Conservation (phyloP, 2,797 vertebrate species). For the Bucorvus abyssinicus region DNA sequence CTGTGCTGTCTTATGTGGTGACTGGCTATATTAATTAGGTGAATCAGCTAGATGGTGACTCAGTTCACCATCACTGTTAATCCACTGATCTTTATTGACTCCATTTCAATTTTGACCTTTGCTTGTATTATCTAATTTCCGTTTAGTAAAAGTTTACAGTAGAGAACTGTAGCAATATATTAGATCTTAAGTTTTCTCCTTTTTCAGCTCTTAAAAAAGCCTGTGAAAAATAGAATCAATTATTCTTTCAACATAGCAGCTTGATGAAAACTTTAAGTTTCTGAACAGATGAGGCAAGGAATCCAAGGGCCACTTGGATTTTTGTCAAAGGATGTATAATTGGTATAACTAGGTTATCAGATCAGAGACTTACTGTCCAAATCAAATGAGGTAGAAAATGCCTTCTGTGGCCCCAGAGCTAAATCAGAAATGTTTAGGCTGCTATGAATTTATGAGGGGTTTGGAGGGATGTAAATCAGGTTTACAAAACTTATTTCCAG, state of each 20-base stretch:
- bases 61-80: neutral
- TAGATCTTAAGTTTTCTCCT: neutral
- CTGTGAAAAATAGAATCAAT: neutral
- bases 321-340: neutral
- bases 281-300: neutral
- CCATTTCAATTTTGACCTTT: constrained; percentile 13
- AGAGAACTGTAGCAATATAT: neutral
- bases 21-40: neutral
- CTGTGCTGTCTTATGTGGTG: neutral
- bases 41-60: neutral
- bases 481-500: constrained; percentile 24
- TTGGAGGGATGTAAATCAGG: neutral
- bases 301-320: neutral
- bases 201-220: neutral
- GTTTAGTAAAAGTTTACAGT: neutral
- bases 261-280: neutral
- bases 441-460: neutral
- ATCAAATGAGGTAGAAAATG: neutral
- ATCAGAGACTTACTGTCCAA: neutral
- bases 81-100: constrained; percentile 19
- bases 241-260: neutral
- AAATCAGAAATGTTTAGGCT: neutral
- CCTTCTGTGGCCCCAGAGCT: neutral
- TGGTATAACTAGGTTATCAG: neutral
- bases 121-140: neutral